Evolutionary conservation across 37 sponge, comb jelly and placozoan genomes (phyloP), one percentile per base, ranked within the genome.

Genomic region (Haliclona indistincta): DNA sequence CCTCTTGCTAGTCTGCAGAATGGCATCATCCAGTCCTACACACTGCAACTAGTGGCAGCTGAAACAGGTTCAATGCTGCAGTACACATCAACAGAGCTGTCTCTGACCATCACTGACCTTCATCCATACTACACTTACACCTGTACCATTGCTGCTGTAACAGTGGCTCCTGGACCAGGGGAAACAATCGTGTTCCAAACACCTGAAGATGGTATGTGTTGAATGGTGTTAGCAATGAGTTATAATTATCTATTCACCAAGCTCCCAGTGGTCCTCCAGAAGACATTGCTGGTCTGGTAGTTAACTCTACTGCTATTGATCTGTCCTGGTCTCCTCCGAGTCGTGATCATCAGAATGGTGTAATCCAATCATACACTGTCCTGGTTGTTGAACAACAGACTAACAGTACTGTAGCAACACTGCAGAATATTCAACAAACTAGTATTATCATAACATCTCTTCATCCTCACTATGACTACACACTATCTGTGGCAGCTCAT

Each of bases 121-220:
- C 82, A 64, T 40, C 76, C 76, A 45, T 63, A 76, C 22, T 32
- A 38, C 28, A 62, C 73, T 38, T 82, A 82, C 53, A 39, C 54
- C 35, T 60, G 34, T 40, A 0, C 17, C 13, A 67, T 82, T 29
- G 74, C 82, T 42, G 82, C 82, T 13, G 74, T 51, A 0, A 82
- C 82, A 19, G 71, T 80, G 23, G 62, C 4, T 1, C 32, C 42
- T n/a, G 80, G 80, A 28, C 71, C 71, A 32, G 62, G 62, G 38
- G 36, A 56, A 25, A 60, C 45, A 19, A 28, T 60, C 4, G 17
- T 37, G 7, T 15, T n/a, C 22, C 38, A 7, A 56, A 74, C 63
- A 35, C 54, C 56, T 37, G 33, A 33, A 52, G 56, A 72, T 72
- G 55, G 73, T 72, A 54, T 10, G 67, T 39, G 5, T 17, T 38